Evolutionary conservation across 2,113 vertebrate genomes (phyloP).

Genomic region (Myiagra hebetior): DNA sequence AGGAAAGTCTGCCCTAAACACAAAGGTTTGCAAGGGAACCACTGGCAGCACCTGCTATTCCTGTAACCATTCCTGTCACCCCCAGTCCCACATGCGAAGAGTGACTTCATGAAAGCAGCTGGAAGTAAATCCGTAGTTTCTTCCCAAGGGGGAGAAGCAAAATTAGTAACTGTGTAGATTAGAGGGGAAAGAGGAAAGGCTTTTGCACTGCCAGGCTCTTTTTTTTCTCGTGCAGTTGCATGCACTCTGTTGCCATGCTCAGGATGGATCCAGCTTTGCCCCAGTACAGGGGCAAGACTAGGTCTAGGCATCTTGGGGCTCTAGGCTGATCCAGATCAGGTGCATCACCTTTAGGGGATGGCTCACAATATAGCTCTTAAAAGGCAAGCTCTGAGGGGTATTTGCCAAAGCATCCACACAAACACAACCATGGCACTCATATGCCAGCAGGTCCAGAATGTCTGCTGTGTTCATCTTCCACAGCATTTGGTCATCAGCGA

Average conservation of each 20-base stretch:
- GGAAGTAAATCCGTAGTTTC: neutral
- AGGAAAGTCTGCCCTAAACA: neutral
- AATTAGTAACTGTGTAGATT: neutral
- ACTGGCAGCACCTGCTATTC: neutral
- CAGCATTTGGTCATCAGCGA: neutral
- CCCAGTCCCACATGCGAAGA: neutral
- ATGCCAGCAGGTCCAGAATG: neutral
- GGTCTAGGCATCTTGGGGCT: neutral
- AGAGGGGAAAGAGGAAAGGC: neutral
- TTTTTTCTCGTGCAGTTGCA: neutral
- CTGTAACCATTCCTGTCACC: neutral
- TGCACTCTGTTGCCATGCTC: rapidly evolving
- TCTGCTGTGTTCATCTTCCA: neutral
- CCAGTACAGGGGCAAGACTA: neutral
- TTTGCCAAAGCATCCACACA: neutral
- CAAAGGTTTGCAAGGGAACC: neutral
- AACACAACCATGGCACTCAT: neutral
- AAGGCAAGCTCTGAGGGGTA: neutral
- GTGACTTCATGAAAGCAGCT: neutral
- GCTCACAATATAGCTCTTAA: neutral
- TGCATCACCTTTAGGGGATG: neutral
- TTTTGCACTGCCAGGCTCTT: neutral
- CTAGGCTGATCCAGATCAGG: neutral
- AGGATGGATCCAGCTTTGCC: neutral
- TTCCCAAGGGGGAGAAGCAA: neutral